Conservation (phyloP, 2,888 invertebrate genomes). For the Hypsopygia costalis region DNA sequence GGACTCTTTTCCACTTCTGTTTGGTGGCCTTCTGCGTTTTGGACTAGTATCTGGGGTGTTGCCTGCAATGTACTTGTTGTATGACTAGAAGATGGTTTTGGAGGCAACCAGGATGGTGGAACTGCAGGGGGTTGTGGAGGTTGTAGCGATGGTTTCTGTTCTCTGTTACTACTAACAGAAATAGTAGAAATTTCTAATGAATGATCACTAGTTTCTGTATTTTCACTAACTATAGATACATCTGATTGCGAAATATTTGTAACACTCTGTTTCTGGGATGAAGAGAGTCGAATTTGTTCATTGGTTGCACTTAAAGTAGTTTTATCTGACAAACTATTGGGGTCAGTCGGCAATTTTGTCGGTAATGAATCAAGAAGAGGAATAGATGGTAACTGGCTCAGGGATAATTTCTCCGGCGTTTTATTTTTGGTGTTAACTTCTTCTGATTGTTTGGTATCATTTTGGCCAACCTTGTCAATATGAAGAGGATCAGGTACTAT, state of each 20-base stretch:
- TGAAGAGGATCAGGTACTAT: constrained; percentile 31
- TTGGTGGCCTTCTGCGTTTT: constrained; percentile 44
- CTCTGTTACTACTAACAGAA: constrained; percentile 24
- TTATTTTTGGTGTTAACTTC: constrained; percentile 23
- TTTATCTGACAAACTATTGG: constrained; percentile 29
- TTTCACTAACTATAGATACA: constrained; percentile 20
- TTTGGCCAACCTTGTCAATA: constrained; percentile 23
- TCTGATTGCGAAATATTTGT: constrained; percentile 20
- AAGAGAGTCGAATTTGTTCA: background rate
- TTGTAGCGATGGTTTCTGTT: constrained; percentile 30
- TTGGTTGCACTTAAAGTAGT: constrained; percentile 19
- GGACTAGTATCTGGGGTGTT: constrained; percentile 54
- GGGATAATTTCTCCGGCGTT: constrained; percentile 42
- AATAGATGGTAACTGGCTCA: constrained; percentile 60
- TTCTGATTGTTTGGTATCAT: constrained; percentile 23
- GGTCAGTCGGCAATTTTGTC: constrained; percentile 33
- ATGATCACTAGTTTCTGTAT: constrained; percentile 23
- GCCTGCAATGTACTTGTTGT: constrained; percentile 35
- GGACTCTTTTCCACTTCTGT: constrained; percentile 37
- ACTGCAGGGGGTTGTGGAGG: constrained; percentile 64
- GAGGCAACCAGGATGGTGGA: constrained; percentile 61
- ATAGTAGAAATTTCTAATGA: constrained; percentile 23
- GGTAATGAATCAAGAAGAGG: constrained; percentile 47
- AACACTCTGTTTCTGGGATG: constrained; percentile 17
- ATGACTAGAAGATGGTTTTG: constrained; percentile 32